Evolutionary conservation across 2,888 invertebrate species (phyloP), one percentile per base, ranked within the genome.

Genomic region (Nemurella pictetii): DNA sequence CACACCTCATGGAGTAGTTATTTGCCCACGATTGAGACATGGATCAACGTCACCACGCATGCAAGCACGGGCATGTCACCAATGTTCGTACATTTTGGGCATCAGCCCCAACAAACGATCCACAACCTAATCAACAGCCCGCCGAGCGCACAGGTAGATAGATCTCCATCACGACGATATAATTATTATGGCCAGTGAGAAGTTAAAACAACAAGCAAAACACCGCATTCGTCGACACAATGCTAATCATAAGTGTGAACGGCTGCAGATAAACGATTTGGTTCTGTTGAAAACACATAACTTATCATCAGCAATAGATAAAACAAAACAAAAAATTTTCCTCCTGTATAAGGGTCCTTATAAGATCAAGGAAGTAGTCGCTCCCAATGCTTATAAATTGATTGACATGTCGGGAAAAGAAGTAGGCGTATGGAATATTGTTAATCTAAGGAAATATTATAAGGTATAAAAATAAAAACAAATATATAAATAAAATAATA

Each of bases 1-100:
- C 87, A 88, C 80, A 85, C 87, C 0, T 82, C 26, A 28, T 87
- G 87, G 87, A 85, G 84, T 20, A 73, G 26, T 75, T 83, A 86
- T 25, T 35, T 87, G 3, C 30, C 72, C 0, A 15, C 26, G 32
- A 35, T 87, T 30, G 74, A 73, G 15, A 27, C n/a, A 28, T 85
- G 86, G 25, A 25, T 87, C 28, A 87, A 87, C 73, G 72, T 74
- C 35, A 80, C 86, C 2, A 83, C 83, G 20, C 87, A 87, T 85
- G 86, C 87, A 55, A 75, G 84, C n/a, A 87, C 87, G 0, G 85
- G 87, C 0, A 86, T 80, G 35, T 78, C 87, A 2, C 86, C 87
- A 0, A 74, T 28, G 36, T 86, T 86, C 4, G 15, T 77, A 27
- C 77, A 77, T 28, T 77, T 26, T 28, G 27, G 27, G 15, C 4